A percentile compares a stretch with the other conserved stretches of the same genome.
phyloP scores from a whole-genome alignment of 2,888 invertebrate species.

The Thymelicus sylvestris region DNA sequence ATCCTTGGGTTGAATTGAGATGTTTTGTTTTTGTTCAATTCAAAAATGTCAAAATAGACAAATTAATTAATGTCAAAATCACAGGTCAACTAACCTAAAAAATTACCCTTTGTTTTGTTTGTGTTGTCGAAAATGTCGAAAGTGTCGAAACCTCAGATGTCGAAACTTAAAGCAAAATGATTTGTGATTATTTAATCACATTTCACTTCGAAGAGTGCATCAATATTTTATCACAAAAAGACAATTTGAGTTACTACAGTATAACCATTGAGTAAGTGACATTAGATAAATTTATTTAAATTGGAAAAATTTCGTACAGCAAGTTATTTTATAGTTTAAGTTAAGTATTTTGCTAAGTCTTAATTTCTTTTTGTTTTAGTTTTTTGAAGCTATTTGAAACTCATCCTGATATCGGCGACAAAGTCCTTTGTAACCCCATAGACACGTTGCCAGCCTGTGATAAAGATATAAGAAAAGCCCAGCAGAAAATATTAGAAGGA shows the following conservation, averaged over 20 bases:
- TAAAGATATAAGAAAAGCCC: constrained; percentile 84
- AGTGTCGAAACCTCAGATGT: too few relatives aligned
- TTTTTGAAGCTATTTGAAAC: constrained; percentile 89
- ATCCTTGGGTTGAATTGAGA: too few relatives aligned
- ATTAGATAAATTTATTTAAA: too few relatives aligned
- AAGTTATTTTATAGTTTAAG: too few relatives aligned
- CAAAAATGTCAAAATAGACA: too few relatives aligned
- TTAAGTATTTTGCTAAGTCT: too few relatives aligned
- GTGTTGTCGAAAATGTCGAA: too few relatives aligned
- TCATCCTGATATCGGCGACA: constrained; percentile 87
- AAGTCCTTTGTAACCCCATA: constrained; percentile 87
- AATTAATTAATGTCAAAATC: too few relatives aligned
- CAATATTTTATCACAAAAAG: constrained; percentile 85
- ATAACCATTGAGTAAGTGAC: constrained; percentile 90
- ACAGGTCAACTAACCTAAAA: too few relatives aligned
- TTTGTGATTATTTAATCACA: constrained; percentile 83
- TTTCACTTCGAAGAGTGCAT: constrained; percentile 86
- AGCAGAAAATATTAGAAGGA: constrained; percentile 81
- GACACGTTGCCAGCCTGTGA: constrained; percentile 87
- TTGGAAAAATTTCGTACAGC: too few relatives aligned
- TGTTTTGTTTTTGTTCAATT: too few relatives aligned
- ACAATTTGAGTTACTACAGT: constrained; percentile 86
- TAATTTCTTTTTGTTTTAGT: constrained; percentile 70
- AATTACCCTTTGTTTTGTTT: not conserved
- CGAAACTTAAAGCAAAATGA: constrained; percentile 52